These are phyloP conservation scores for Mustela nigripes DNA, from an alignment of 2,113 vertebrate species.

Conservation along the genomic window DNA sequence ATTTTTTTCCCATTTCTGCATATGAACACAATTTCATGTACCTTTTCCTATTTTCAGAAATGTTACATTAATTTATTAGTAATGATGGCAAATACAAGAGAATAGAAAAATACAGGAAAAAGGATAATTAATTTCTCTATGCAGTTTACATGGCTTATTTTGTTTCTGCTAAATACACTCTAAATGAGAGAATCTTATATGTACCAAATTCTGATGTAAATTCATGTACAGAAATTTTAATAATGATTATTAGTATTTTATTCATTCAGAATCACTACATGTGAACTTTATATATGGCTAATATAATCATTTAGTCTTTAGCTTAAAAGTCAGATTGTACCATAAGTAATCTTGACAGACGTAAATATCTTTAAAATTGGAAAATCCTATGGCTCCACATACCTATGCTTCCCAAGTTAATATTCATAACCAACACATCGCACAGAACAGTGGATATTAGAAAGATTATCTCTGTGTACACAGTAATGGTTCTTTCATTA, in stretches of 20 bases:
- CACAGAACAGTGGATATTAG: background rate
- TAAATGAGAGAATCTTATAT: background rate
- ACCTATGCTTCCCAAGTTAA: background rate
- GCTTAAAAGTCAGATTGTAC: background rate
- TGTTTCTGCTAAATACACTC: background rate
- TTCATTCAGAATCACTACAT: background rate
- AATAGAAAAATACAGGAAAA: background rate
- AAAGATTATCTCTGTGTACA: background rate
- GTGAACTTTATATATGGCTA: background rate
- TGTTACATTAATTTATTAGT: background rate
- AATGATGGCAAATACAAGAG: background rate
- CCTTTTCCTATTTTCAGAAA: background rate
- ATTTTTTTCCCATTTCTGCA: background rate
- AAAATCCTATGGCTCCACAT: background rate
- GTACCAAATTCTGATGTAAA: background rate
- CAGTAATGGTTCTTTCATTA: background rate
- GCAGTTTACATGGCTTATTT: background rate
- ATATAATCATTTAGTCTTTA: background rate
- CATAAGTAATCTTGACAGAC: conserved; percentile 15
- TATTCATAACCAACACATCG: background rate
- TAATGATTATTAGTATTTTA: background rate
- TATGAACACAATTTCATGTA: background rate
- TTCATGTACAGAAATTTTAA: background rate
- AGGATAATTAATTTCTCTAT: background rate
- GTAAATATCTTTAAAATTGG: conserved; percentile 8